Percentiles rank a stretch among this genome's conserved stretches.
Conservation (phyloP, 2,113 vertebrate genomes). For the Gorilla gorilla region DNA sequence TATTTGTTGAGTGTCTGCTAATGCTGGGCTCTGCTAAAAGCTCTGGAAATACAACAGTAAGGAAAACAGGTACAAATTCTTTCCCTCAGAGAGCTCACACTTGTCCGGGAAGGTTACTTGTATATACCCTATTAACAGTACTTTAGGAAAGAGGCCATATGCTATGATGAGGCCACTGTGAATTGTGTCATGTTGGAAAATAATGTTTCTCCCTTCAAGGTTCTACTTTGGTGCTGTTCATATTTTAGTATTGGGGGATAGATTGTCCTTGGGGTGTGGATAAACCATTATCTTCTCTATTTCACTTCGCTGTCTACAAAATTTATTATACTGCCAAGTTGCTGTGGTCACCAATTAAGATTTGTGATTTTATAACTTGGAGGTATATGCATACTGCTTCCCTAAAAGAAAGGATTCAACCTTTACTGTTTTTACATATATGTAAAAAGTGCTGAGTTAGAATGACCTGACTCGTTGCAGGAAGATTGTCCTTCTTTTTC, state of each 20-base stretch:
- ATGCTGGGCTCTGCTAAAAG: not conserved
- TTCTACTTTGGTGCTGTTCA: not conserved
- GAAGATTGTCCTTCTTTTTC: not conserved
- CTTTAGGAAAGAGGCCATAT: not conserved
- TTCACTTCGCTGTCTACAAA: not conserved
- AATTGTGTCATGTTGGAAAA: not conserved
- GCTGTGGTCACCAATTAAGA: not conserved
- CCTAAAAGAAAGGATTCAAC: not conserved
- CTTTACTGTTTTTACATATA: not conserved
- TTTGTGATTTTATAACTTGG: not conserved
- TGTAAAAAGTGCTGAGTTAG: not conserved
- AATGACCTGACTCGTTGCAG: not conserved
- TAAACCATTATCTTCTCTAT: not conserved
- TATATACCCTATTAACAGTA: fast-evolving
- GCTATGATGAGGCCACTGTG: not conserved
- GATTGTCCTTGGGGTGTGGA: fast-evolving
- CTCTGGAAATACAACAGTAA: not conserved
- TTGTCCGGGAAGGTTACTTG: not conserved
- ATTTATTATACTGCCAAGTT: not conserved
- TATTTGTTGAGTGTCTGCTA: not conserved
- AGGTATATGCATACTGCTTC: not conserved
- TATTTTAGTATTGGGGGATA: not conserved
- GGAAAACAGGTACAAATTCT: not conserved
- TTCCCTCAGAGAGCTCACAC: not conserved
- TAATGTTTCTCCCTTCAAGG: not conserved